phyloP scores from a whole-genome alignment of 92 coral and sea anemone genomes.

The Nematostella vectensis region DNA sequence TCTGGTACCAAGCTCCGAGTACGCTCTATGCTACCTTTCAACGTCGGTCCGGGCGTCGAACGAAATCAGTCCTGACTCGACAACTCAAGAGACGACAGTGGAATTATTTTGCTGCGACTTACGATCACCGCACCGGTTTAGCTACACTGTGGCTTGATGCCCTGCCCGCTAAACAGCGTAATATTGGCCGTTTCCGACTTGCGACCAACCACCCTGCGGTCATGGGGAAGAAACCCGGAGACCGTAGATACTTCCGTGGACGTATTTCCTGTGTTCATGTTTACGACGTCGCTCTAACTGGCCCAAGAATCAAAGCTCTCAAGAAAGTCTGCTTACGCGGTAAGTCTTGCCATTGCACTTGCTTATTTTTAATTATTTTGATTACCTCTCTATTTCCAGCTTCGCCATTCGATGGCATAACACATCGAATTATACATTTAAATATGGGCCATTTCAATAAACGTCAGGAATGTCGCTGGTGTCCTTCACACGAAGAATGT shows the following conservation, averaged over 20 bases:
- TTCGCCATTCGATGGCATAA: too few relatives aligned
- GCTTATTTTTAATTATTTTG: background rate
- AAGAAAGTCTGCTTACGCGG: slow-evolving; percentile 50
- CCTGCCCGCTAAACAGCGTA: slow-evolving; percentile 41
- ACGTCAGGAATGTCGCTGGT: too few relatives aligned
- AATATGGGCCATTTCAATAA: too few relatives aligned
- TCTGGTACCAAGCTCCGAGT: slow-evolving; percentile 44
- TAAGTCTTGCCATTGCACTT: too few relatives aligned
- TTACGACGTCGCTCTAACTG: slow-evolving; percentile 49
- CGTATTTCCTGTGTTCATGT: slow-evolving; percentile 55
- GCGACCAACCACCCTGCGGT: slow-evolving; percentile 59
- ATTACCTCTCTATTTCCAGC: too few relatives aligned
- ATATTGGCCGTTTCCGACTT: slow-evolving; percentile 51
- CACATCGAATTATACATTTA: too few relatives aligned
- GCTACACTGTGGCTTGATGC: slow-evolving; percentile 59
- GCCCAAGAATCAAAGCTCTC: slow-evolving; percentile 37
- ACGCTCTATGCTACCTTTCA: slow-evolving; percentile 52
- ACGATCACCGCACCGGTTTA: slow-evolving; percentile 43
- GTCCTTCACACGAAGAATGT: too few relatives aligned
- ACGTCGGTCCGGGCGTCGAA: slow-evolving; percentile 51
- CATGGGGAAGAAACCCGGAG: slow-evolving; percentile 54
- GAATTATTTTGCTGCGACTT: slow-evolving; percentile 52
- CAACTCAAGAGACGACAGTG: slow-evolving; percentile 32
- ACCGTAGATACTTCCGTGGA: slow-evolving; percentile 42
- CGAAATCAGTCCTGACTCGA: slow-evolving; percentile 14